Evolutionary conservation across 2,888 invertebrate species (phyloP), one percentile per base, ranked within the genome.

Genomic region (Leptinotarsa haldemani): DNA sequence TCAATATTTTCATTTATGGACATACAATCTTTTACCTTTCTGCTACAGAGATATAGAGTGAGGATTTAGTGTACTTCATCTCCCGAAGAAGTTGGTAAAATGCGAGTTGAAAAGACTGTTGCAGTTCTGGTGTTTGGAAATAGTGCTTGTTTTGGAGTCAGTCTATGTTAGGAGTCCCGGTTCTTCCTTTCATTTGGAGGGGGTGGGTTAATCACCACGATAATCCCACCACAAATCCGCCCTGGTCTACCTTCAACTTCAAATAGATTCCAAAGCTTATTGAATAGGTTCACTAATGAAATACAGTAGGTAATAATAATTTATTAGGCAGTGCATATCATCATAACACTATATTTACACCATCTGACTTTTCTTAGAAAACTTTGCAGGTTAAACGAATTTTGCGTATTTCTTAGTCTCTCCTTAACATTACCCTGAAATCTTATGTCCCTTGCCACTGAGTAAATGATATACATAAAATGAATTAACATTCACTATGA

Each of bases 291-390:
- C 5, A 66, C 15, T 12, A 67, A 67, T 67, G 3, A 68, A 68
- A 68, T 52, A 18, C 68, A 20, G 16, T 30, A 46, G 12, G 48
- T 63, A 70, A 84, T 87, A 87, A 87, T 87, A 87, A 86, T 85
- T 85, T 83, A 85, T 87, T 86, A 87, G 87, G 87, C 87, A 87
- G 87, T 87, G 87, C 86, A 86, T 86, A 86, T 87, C 85, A 83
- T 86, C 85, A 85, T 87, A 87, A 86, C 86, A 87, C 86, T 87
- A 87, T 87, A 87, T 88, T 84, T 88, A 88, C 87, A 87, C 86
- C 85, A 86, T 84, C 86, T 84, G 81, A 81, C 82, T 79, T 80
- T 79, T 78, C 79, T 77, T 82, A 75, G 78, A 83, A 83, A 85
- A 82, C 83, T 81, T 81, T 82, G 81, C 82, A 82, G 79, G 81